Evolutionary conservation across 2,888 invertebrate species (phyloP).

Genomic region (Leptopilina drosophilae): DNA sequence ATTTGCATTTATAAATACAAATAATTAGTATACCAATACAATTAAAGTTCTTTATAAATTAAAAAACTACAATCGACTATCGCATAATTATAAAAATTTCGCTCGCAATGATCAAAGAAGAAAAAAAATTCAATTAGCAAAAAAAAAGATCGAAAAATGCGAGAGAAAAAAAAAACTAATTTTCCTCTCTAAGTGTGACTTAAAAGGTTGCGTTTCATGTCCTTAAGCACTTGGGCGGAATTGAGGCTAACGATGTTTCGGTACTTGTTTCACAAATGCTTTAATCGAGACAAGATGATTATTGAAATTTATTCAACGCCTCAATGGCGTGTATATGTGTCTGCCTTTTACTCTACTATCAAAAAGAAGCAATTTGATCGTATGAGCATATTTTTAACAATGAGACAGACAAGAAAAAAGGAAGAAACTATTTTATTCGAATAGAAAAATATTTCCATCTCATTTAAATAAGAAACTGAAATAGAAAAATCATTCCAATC

Average conservation of each 20-base stretch:
- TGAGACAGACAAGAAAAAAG: no score
- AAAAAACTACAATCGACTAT: no score
- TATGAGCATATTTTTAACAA: not conserved
- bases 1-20: no score
- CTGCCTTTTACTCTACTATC: conserved; percentile 6
- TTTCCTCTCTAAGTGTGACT: not conserved
- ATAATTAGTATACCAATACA: no score
- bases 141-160: no score
- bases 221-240: conserved; percentile 12
- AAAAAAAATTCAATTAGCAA: no score
- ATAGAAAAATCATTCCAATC: not conserved
- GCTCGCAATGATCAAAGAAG: no score
- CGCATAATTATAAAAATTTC: no score
- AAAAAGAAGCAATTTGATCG: not conserved
- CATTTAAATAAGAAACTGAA: not conserved
- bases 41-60: no score
- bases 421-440: not conserved
- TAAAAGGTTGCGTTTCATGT: not conserved
- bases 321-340: not conserved
- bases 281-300: conserved; percentile 45
- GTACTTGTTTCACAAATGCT: conserved; percentile 14
- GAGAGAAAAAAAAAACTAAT: not conserved
- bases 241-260: conserved; percentile 33
- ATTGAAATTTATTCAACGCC: conserved; percentile 51
- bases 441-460: not conserved